phyloP scores from a whole-genome alignment of 2,888 invertebrate genomes.

The Philereme transversata region DNA sequence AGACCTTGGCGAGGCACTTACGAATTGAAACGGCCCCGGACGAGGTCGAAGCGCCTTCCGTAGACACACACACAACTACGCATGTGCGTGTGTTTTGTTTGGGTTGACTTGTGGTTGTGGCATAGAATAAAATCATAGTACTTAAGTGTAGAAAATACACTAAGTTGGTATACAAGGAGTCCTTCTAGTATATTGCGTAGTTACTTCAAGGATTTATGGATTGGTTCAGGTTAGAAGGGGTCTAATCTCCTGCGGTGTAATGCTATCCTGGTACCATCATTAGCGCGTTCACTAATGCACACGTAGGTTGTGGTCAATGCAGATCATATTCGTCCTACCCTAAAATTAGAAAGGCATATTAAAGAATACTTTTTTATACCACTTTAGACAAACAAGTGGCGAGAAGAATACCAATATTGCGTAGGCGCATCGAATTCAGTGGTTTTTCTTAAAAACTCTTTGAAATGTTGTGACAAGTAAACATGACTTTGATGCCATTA shows the following conservation, averaged over 20 bases:
- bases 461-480: slow-evolving; percentile 16
- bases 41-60: slow-evolving; percentile 62
- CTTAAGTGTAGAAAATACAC: too few species aligned
- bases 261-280: slow-evolving; percentile 35
- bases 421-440: slow-evolving; percentile 20
- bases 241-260: slow-evolving; percentile 32
- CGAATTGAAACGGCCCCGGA: slow-evolving; percentile 64
- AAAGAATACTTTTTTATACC: too few species aligned
- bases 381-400: background rate
- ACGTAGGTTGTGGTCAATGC: too few species aligned
- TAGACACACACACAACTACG: slow-evolving; percentile 33
- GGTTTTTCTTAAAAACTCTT: slow-evolving; percentile 19
- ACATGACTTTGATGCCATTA: slow-evolving; percentile 11
- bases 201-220: too few species aligned
- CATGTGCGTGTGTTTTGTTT: slow-evolving; percentile 27
- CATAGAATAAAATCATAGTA: background rate
- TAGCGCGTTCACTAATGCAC: slow-evolving; percentile 17
- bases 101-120: slow-evolving; percentile 14
- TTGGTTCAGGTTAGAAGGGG: too few species aligned
- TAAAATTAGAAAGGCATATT: too few species aligned
- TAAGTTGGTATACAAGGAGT: too few species aligned
- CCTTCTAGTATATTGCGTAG: too few species aligned
- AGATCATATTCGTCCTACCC: too few species aligned
- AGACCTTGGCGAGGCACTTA: slow-evolving; percentile 68
- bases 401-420: slow-evolving; percentile 16